These are phyloP conservation scores for Cynaeus angustus DNA, from an alignment of 2,888 invertebrate genomes.

Conservation along the genomic window DNA sequence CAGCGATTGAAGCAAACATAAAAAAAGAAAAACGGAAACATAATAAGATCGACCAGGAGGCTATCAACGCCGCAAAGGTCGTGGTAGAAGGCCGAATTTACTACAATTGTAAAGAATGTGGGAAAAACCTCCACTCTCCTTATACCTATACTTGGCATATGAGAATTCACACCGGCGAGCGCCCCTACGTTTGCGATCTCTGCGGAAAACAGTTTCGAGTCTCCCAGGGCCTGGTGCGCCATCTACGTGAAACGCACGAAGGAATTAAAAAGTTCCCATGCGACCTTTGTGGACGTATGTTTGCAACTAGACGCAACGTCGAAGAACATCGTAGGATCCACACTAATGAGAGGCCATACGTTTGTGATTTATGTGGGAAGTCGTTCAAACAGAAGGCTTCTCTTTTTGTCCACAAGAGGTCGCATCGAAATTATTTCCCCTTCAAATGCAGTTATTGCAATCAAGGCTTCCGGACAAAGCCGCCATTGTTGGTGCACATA, in stretches of 20 bases:
- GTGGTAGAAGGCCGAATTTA: conserved; percentile 73
- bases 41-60: conserved; percentile 69
- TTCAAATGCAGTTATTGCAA: conserved; percentile 77
- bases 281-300: conserved; percentile 74
- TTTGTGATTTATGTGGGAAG: conserved; percentile 77
- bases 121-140: conserved; percentile 76
- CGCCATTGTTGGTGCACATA: conserved; percentile 75
- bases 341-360: conserved; percentile 76
- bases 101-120: conserved; percentile 76
- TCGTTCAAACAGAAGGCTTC: conserved; percentile 80
- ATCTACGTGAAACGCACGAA: conserved; percentile 78
- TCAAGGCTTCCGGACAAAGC: conserved; percentile 76
- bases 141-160: conserved; percentile 78
- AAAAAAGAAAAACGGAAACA: conserved; percentile 58
- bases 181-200: conserved; percentile 79
- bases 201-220: conserved; percentile 81
- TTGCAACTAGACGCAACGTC: conserved; percentile 77
- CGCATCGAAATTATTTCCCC: conserved; percentile 75
- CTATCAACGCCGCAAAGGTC: conserved; percentile 68
- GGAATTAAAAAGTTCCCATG: conserved; percentile 76
- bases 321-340: conserved; percentile 77
- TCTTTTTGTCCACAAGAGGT: conserved; percentile 77
- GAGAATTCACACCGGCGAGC: conserved; percentile 79
- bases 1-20: conserved; percentile 41
- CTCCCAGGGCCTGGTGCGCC: conserved; percentile 78